A percentile compares a stretch with the other conserved stretches of the same genome.
Conservation (phyloP, 2,797 vertebrate species). For the Malacoctenus gilli region DNA sequence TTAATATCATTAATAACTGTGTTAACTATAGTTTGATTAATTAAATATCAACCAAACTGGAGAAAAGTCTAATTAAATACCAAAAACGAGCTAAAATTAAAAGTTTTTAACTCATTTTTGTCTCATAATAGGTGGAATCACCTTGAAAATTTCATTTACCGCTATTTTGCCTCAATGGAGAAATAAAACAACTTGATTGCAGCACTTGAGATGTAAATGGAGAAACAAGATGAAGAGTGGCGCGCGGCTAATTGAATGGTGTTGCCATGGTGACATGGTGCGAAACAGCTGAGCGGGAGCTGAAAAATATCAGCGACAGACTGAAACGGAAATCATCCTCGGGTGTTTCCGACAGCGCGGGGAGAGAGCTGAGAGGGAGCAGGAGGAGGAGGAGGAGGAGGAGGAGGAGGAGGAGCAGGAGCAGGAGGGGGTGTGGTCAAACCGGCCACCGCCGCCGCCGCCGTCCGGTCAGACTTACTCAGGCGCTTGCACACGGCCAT, state of each 20-base stretch:
- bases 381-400: not conserved
- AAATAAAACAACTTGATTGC: not conserved
- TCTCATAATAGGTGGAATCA: too few relatives aligned
- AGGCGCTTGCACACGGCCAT: conserved; percentile 95
- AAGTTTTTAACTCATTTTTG: too few relatives aligned
- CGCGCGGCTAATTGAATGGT: not conserved
- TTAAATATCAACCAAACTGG: too few relatives aligned
- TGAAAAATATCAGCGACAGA: conserved; percentile 18
- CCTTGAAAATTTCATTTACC: too few relatives aligned
- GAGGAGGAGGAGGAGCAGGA: too few relatives aligned
- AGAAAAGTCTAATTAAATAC: too few relatives aligned
- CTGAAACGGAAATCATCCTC: conserved; percentile 14
- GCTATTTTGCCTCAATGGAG: not conserved
- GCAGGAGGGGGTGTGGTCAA: conserved; percentile 3
- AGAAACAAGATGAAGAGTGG: not conserved
- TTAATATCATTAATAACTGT: too few relatives aligned
- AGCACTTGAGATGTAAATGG: not conserved
- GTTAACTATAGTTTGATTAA: too few relatives aligned
- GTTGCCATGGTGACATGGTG: conserved; percentile 3
- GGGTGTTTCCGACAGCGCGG: conserved; percentile 20
- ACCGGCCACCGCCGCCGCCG: conserved; percentile 40
- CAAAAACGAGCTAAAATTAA: too few relatives aligned
- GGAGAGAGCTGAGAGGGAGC: conserved; percentile 26
- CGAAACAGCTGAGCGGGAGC: conserved; percentile 22
- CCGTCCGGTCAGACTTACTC: conserved; percentile 86